Conservation (phyloP, 2,888 invertebrate genomes). For the Drosophila mettleri region DNA sequence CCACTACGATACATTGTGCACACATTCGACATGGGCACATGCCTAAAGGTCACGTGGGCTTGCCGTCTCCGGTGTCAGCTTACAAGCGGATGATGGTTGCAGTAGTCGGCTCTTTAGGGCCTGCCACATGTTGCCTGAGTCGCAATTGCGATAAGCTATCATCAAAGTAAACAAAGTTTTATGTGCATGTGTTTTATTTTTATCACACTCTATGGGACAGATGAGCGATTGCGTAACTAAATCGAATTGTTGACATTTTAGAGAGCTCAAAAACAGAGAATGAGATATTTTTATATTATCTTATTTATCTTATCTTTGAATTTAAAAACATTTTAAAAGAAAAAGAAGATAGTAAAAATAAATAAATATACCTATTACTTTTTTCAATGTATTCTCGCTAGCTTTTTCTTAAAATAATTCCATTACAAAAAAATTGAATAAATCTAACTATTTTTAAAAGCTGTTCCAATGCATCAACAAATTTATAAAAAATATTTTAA, state of each 20-base stretch:
- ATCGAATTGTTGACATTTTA: slow-evolving; percentile 18
- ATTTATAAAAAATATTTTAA: neutral
- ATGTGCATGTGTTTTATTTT: neutral
- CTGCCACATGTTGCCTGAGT: slow-evolving; percentile 44
- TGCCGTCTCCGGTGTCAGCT: slow-evolving; percentile 40
- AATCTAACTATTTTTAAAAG: no score
- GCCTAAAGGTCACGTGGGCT: slow-evolving; percentile 60
- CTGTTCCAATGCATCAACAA: no score
- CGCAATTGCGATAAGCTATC: slow-evolving; percentile 40
- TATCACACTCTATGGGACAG: slow-evolving; percentile 30
- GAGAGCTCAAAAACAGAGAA: neutral
- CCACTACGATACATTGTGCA: slow-evolving; percentile 1
- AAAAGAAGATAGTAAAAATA: no score
- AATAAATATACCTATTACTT: no score
- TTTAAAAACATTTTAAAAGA: neutral
- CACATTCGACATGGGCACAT: slow-evolving; percentile 31
- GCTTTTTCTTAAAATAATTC: no score
- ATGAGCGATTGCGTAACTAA: slow-evolving; percentile 33
- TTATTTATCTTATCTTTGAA: no score
- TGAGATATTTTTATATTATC: neutral
- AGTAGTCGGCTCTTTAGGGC: slow-evolving; percentile 13
- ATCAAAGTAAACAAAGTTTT: slow-evolving; percentile 5
- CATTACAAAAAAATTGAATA: no score
- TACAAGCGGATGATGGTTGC: slow-evolving; percentile 18
- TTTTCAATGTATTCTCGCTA: no score